Evolutionary conservation across 1,140 invertebrate genomes (phyloP).

Genomic region (Tetragonula clypearis): DNA sequence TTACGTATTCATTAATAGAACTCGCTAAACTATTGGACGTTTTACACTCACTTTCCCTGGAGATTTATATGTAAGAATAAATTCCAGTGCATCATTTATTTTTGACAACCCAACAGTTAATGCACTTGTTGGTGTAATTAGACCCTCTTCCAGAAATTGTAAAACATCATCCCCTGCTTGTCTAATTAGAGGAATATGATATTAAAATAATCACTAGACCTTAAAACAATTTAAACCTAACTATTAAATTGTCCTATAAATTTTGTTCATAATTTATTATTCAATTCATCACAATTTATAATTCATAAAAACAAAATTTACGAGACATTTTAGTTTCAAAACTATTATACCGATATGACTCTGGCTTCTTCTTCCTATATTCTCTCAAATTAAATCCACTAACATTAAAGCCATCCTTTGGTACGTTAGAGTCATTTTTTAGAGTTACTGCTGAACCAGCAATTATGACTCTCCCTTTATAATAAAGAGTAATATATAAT

Average conservation of each 20-base stretch:
- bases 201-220: background rate
- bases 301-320: background rate
- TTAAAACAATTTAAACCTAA: background rate
- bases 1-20: background rate
- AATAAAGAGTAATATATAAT: constrained; percentile 73
- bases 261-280: background rate
- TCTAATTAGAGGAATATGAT: constrained; percentile 55
- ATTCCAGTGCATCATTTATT: constrained; percentile 73
- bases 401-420: constrained; percentile 78
- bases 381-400: constrained; percentile 83
- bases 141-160: constrained; percentile 75
- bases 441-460: constrained; percentile 82
- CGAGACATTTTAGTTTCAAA: background rate
- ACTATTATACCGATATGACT: constrained; percentile 80
- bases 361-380: constrained; percentile 80
- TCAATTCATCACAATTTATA: too few species aligned
- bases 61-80: constrained; percentile 68
- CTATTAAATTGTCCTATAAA: background rate
- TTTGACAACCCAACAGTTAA: constrained; percentile 70
- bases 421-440: constrained; percentile 73
- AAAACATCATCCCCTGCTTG: constrained; percentile 76
- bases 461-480: constrained; percentile 83
- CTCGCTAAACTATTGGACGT: background rate
- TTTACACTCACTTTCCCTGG: constrained; percentile 72
- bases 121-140: constrained; percentile 71